These are phyloP conservation scores for Erebia ligea DNA, from an alignment of 2,888 invertebrate species.

Conservation along the genomic window DNA sequence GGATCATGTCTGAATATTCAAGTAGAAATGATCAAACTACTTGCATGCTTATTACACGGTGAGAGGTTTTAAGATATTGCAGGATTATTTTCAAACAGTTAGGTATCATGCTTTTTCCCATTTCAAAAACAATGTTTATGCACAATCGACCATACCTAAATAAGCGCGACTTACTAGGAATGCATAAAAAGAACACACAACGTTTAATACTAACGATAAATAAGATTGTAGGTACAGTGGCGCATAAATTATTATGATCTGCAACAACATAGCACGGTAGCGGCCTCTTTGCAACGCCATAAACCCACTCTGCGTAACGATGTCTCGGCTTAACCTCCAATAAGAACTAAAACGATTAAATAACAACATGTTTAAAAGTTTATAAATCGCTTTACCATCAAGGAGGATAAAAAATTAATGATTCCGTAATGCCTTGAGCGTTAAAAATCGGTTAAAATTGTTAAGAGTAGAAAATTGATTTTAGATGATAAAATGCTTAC, in stretches of 20 bases:
- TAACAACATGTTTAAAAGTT: conserved; percentile 14
- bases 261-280: conserved; percentile 6
- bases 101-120: too few relatives aligned
- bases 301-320: conserved; percentile 33
- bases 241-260: conserved; percentile 20
- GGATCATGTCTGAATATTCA: too few relatives aligned
- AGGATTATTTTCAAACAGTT: too few relatives aligned
- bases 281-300: conserved; percentile 44
- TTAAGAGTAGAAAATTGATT: conserved; percentile 1
- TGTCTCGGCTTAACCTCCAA: conserved; percentile 16
- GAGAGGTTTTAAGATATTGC: too few relatives aligned
- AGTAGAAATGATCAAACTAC: too few relatives aligned
- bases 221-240: conserved; percentile 11
- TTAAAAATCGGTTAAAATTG: conserved; percentile 13
- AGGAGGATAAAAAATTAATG: conserved; percentile 8
- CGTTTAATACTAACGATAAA: not conserved
- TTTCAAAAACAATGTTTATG: too few relatives aligned
- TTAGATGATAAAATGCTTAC: not conserved
- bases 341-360: conserved; percentile 22
- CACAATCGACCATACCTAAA: too few relatives aligned
- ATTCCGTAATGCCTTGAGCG: conserved; percentile 14
- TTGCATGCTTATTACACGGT: too few relatives aligned
- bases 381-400: not conserved
- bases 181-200: not conserved
- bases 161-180: too few relatives aligned